Conservation (phyloP, 2,888 invertebrate genomes). For the Artemia sinica region DNA sequence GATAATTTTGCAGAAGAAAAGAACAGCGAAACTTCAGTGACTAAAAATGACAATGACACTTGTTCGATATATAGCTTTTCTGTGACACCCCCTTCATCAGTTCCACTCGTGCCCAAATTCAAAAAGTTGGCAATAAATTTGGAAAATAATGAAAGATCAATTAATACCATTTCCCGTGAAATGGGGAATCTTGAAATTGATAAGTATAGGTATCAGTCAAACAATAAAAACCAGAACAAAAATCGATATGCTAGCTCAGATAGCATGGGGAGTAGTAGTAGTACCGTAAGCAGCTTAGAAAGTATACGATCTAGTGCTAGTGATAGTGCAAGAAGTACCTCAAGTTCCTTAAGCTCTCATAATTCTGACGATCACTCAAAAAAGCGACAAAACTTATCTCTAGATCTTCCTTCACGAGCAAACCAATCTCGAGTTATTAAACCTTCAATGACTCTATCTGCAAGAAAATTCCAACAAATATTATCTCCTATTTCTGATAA, state of each 20-base stretch:
- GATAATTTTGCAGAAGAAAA: conserved; percentile 10
- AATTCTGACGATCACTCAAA: conserved; percentile 44
- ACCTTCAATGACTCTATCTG: neutral
- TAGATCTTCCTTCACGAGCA: neutral
- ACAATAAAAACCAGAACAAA: neutral
- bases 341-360: conserved; percentile 65
- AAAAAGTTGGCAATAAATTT: neutral
- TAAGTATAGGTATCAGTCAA: neutral
- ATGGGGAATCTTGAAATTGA: neutral
- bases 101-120: conserved; percentile 5
- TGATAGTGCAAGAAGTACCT: conserved; percentile 64
- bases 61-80: neutral
- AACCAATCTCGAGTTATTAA: neutral
- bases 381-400: neutral
- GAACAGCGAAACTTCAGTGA: conserved; percentile 10
- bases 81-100: conserved; percentile 10
- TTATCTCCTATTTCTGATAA: conserved; percentile 11
- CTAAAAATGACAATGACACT: conserved; percentile 14
- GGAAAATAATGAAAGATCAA: neutral
- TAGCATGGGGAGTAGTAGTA: conserved; percentile 70
- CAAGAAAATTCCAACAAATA: conserved; percentile 3
- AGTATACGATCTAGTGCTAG: conserved; percentile 68
- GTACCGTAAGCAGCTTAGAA: conserved; percentile 49
- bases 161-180: neutral
- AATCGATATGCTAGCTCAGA: conserved; percentile 56